Base-by-base conservation (phyloP, 2,888 invertebrate genomes). In the Papilio elwesi region DNA sequence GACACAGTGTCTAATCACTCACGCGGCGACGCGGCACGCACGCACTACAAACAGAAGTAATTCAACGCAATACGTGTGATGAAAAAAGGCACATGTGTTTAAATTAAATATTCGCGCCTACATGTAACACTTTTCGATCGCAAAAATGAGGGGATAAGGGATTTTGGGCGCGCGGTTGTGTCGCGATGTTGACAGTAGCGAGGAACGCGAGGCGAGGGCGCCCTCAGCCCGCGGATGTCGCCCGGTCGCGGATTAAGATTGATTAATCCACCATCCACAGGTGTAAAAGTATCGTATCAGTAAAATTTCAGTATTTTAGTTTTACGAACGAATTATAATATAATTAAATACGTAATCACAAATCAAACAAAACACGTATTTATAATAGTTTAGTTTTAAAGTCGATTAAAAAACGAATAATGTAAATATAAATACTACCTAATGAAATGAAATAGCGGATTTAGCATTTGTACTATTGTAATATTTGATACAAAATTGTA, bases 101-200 rank as follows among this genome's bases (percentile, higher is more conserved):
- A 62, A 76, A 77, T 74, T 77, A 73, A 75, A 74, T 74, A 73
- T 74, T 66, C 71, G 57, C 16, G 15, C 47, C 62, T 26, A 64
- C 68, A 70, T 59, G 75, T 74, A 59, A 73, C 76, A 71, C 69
- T 76, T 74, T 74, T 69, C 70, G 73, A 74, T 77, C 53, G 48
- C 48, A 70, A 70, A 74, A 68, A 70, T 51, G 51, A 77, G 78
- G 75, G 78, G 78, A 80, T 81, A 80, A 82, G 75, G 80, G 83
- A 85, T 73, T 73, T 64, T 81, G 81, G 78, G 80, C 81, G 82
- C 81, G 84, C 83, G 87, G 86, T 88, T 85, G 84, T 85, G 88
- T 88, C 88, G 87, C 85, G 88, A 82, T 81, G 82, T 79, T 78
- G 80, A 79, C 81, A 80, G 83, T 84, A 82, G 82, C 80, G 77